Evolutionary conservation across 2,113 vertebrate species (phyloP).

Genomic region (Stigmatopora nigra): DNA sequence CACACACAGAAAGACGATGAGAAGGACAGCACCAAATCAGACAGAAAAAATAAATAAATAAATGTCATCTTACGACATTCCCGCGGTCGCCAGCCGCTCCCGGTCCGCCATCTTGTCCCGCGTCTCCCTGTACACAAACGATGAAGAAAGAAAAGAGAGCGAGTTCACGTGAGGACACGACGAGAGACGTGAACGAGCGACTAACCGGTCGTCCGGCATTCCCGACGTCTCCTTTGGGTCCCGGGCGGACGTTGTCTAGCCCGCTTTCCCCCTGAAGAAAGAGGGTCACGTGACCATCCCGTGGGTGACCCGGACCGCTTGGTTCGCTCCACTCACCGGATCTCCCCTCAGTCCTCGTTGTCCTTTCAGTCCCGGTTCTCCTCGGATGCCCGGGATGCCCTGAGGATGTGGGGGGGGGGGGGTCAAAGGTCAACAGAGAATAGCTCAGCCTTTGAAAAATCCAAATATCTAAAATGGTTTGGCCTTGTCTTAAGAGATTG

Average conservation of each 20-base stretch:
- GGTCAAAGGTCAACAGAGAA: slow-evolving; percentile 28
- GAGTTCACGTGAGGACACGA: too few species aligned
- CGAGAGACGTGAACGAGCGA: neutral
- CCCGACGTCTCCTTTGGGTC: slow-evolving; percentile 74
- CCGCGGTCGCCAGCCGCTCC: slow-evolving; percentile 47
- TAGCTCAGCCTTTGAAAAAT: too few species aligned
- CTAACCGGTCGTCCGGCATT: slow-evolving; percentile 68
- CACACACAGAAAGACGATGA: neutral
- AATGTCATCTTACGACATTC: slow-evolving; percentile 47
- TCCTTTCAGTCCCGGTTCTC: slow-evolving; percentile 67
- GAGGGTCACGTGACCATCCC: neutral
- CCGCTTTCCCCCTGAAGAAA: slow-evolving; percentile 73
- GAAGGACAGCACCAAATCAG: neutral
- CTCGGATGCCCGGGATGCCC: slow-evolving; percentile 73
- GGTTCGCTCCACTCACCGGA: slow-evolving; percentile 62
- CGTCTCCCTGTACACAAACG: slow-evolving; percentile 44
- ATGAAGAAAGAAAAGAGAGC: too few species aligned
- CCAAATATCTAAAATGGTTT: too few species aligned
- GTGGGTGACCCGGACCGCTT: too few species aligned
- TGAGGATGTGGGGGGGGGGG: slow-evolving; percentile 39
- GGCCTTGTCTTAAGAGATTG: too few species aligned
- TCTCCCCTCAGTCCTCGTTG: slow-evolving; percentile 77
- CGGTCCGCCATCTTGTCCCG: slow-evolving; percentile 43
- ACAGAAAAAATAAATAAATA: neutral
- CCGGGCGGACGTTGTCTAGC: slow-evolving; percentile 49